These are phyloP conservation scores for Synanthedon tipuliformis DNA, from an alignment of 2,888 invertebrate species.

Conservation along the genomic window DNA sequence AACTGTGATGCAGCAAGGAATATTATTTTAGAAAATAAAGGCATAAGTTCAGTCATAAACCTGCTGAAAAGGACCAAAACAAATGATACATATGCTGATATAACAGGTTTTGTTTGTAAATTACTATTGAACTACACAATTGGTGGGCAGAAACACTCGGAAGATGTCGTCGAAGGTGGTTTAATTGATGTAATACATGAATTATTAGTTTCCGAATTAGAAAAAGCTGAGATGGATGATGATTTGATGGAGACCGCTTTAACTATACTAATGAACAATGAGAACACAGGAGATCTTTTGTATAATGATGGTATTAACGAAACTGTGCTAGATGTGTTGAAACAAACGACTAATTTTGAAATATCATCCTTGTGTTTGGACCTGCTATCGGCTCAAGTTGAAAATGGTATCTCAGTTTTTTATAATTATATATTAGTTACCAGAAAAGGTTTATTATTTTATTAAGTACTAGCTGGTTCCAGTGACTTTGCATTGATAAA, in stretches of 20 bases:
- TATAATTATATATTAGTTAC: no score
- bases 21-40: slow-evolving; percentile 55
- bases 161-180: slow-evolving; percentile 67
- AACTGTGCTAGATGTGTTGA: slow-evolving; percentile 73
- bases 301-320: slow-evolving; percentile 68
- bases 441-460: no score
- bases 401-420: slow-evolving; percentile 69
- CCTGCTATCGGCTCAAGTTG: slow-evolving; percentile 80
- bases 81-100: slow-evolving; percentile 52
- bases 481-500: no score
- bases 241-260: slow-evolving; percentile 67
- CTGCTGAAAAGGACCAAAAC: slow-evolving; percentile 41
- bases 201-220: slow-evolving; percentile 60
- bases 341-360: slow-evolving; percentile 75
- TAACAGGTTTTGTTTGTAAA: slow-evolving; percentile 76
- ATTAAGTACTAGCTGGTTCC: no score
- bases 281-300: slow-evolving; percentile 72
- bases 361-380: slow-evolving; percentile 82
- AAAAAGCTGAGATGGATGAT: slow-evolving; percentile 65
- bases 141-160: slow-evolving; percentile 76
- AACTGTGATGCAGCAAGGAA: slow-evolving; percentile 81
- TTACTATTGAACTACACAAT: slow-evolving; percentile 84
- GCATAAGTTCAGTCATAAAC: slow-evolving; percentile 55
- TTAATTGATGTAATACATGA: slow-evolving; percentile 64
- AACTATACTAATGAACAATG: slow-evolving; percentile 72